Evolutionary conservation across 2,888 invertebrate genomes (phyloP), one percentile per base, ranked within the genome.

Genomic region (Acronicta aceris): DNA sequence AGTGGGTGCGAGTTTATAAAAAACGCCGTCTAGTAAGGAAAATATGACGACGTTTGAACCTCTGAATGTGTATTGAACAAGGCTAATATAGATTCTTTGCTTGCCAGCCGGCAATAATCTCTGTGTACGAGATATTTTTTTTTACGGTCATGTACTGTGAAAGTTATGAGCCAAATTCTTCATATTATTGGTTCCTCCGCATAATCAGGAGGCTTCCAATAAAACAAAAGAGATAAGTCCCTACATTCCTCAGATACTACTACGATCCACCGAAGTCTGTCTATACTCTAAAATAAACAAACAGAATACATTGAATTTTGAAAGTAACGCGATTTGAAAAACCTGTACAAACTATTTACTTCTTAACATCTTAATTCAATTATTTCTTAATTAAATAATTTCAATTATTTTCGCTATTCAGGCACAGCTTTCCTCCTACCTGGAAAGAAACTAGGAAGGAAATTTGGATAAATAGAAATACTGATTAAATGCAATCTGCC

Each of bases 1-100:
- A 87, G 84, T 87, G 83, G 79, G 81, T 74, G 83, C 71, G 84
- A 89, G 84, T 87, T 87, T 87, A 89, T 89, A 89, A 89, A 88
- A 88, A 88, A 82, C 76, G 59, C 57, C 68, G 69, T 59, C 72
- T 70, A 65, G 61, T 47, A 60, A 46, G 69, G 49, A 52, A 72
- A 75, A 70, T 77, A 74, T 71, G 73, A 48, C 70, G 62, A 56
- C 63, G 59, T 76, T 61, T 38, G 55, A 67, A 66, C 52, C 54
- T 51, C 43, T 64, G 71, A 67, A 72, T 67, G 68, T 59, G 68
- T 76, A 75, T 68, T 66, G 76, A 73, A 69, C 67, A 71, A 69
- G 71, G 53, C 47, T 82, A 74, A 81, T 79, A 81, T 69, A 74
- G 72, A 50, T 59, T 71, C 69, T 65, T 71, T 68, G 68, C 72